Base-by-base conservation (phyloP, 37 sponge, comb jelly and placozoan genomes). In the Dysidea cf. avara region DNA sequence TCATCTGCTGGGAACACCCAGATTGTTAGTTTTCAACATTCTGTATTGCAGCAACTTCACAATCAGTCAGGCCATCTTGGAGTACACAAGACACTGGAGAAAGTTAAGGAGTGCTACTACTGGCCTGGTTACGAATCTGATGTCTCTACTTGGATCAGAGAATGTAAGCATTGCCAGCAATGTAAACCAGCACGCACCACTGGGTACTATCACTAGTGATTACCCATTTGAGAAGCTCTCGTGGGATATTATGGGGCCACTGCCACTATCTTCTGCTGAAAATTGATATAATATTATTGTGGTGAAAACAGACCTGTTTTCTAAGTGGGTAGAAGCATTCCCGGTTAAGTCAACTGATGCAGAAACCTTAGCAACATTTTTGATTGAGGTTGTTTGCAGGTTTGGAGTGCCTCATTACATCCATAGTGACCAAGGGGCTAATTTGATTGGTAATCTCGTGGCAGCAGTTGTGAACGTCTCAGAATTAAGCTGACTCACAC, bases 211-310 rank as follows among this genome's bases (percentile, higher is more conserved):
- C 29, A 60, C 61, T 1, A 32, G 14, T 6, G 29, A 60, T 17
- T 60, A n/a, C 29, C 29, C 61, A 1, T 60, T 60, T 3, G 28
- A 60, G 30, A 60, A 60, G 24, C 29, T 60, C 2, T 60, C 61
- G 29, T 60, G 29, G 61, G 61, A 60, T 26, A 60, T 60, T 60
- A 60, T 60, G 61, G 28, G 61, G 14, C 61, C 29, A 1, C 6
- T 31, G 31, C 35, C 35, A 61, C 26, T 31, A 17, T 11, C 20
- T 61, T 21, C 28, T 17, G 29, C 46, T 43, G 46, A 9, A 5
- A 43, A 9, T 43, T 12, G 9, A 9, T 43, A 43, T 43, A n/a
- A n/a, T n/a, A n/a, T n/a, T n/a, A 43, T 43, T 43, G 46, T 43
- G 9, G 46, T 43, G 9, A 9, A 12, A 43, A 43, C 46, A 5